Evolutionary conservation across 2,888 invertebrate species (phyloP), one percentile per base, ranked within the genome.

Genomic region (Cerastoderma edule): DNA sequence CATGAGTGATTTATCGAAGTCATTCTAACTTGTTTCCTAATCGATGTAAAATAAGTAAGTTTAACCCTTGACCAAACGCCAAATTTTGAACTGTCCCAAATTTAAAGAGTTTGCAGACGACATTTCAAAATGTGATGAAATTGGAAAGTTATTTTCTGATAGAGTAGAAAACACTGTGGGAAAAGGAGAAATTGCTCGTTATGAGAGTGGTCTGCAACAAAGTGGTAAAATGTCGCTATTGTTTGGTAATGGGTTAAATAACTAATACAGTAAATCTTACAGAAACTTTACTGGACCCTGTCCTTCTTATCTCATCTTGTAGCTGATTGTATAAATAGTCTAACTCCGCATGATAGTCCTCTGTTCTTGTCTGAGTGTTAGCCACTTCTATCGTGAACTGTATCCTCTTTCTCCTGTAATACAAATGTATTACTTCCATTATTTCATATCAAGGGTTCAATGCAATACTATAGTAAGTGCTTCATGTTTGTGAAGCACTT

Each of bases 241-340:
- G 46, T 13, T 13, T n/a, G 16, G 46, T 46, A 46, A 46, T 54
- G 27, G 24, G 22, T 2, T n/a, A 35, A 5, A n/a, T 33, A 3
- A 33, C 63, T 33, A 32, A 35, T 24, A 10, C 2, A 53, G 27
- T 13, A 10, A 33, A 13, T 78, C 85, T 77, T 74, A 89, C 88
- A 4, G 87, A 66, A 44, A 87, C 80, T 83, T 88, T 89, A 46
- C 80, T 85, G 19, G 86, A 78, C n/a, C 89, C 89, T n/a, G 83
- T 85, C 28, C 85, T 78, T 67, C 85, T 78, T 39, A 89, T 88
- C 66, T 91, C 89, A 48, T 89, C 89, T 56, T 89, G 88, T 33
- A 90, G 78, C 63, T 90, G 87, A 53, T 83, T 85, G 64, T 88
- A 86, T 28, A 90, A 81, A 65, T 85, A 86, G 56, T 89, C 89